Percentiles rank a stretch among this genome's conserved stretches.
Evolutionary conservation across 30 jellyfish, hydroid and myxozoan species (phyloP).

Genomic region (Pelagia noctiluca): DNA sequence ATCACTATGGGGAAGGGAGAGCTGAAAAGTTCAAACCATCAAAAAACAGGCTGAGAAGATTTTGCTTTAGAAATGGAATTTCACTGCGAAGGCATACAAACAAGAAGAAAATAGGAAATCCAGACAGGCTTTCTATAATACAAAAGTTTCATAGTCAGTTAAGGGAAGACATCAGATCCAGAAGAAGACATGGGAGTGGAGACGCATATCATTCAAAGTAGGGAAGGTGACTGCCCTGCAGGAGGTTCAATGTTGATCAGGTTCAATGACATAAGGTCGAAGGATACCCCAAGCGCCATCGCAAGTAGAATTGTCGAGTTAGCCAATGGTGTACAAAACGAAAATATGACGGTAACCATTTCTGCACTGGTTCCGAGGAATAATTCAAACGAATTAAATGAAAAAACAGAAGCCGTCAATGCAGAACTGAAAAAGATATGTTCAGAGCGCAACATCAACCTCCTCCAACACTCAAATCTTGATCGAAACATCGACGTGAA

Average conservation of each 20-base stretch:
- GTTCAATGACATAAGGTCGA: slow-evolving; percentile 39
- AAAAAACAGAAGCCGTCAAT: slow-evolving; percentile 36
- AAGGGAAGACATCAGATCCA: not conserved
- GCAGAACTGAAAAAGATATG: slow-evolving; percentile 29
- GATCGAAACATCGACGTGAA: slow-evolving; percentile 24
- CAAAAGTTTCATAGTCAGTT: not conserved
- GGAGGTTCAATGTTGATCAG: not conserved
- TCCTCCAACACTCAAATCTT: slow-evolving; percentile 25
- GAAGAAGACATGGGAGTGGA: not conserved
- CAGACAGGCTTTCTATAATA: not conserved
- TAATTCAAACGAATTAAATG: slow-evolving; percentile 19
- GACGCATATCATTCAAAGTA: not conserved
- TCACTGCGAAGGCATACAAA: not conserved
- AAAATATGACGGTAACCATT: slow-evolving; percentile 1
- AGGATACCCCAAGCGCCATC: slow-evolving; percentile 31
- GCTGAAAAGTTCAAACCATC: too few species aligned
- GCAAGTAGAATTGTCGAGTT: slow-evolving; percentile 20
- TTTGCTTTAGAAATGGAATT: not conserved
- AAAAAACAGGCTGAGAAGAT: too few species aligned
- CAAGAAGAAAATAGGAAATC: not conserved
- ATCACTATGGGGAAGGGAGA: too few species aligned
- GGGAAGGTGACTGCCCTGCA: slow-evolving; percentile 6
- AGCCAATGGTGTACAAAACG: slow-evolving; percentile 16
- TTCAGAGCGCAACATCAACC: slow-evolving; percentile 14
- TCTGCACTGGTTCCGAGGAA: slow-evolving; percentile 34